Percentiles rank a stretch among this genome's conserved stretches.
These are phyloP conservation scores for Sebastes melanostomus DNA, from an alignment of 2,797 vertebrate genomes.

Conservation along the genomic window DNA sequence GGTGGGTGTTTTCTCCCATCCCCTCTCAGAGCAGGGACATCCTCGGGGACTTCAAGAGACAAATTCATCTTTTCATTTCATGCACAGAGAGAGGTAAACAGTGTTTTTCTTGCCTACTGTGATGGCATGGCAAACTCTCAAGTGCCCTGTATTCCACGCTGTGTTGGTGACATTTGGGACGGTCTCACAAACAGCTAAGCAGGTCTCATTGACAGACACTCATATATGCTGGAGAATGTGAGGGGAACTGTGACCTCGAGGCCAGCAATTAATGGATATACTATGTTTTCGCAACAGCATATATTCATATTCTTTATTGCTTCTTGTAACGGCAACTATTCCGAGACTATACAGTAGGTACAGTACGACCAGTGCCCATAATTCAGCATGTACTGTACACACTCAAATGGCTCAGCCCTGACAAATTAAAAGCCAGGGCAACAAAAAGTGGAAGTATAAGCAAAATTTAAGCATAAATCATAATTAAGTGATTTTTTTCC, in stretches of 20 bases:
- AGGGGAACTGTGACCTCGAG: background rate
- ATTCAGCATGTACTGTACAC: background rate
- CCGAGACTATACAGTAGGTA: background rate
- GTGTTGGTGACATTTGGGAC: slow-evolving; percentile 53
- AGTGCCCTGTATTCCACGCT: slow-evolving; percentile 29
- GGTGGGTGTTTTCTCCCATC: background rate
- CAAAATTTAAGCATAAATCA: background rate
- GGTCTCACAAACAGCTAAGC: slow-evolving; percentile 36
- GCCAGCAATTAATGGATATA: background rate
- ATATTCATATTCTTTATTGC: background rate
- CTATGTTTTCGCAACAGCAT: background rate
- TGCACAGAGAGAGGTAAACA: slow-evolving; percentile 55
- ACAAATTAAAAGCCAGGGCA: background rate
- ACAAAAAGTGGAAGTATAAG: background rate
- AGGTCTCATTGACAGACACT: slow-evolving; percentile 3
- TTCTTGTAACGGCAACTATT: background rate
- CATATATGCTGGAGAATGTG: slow-evolving; percentile 19
- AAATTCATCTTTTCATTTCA: slow-evolving; percentile 69
- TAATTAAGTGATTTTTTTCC: background rate
- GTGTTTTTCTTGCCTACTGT: slow-evolving; percentile 39
- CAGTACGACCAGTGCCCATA: background rate
- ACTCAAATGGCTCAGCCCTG: background rate
- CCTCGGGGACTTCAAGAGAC: slow-evolving; percentile 33
- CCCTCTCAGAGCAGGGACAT: slow-evolving; percentile 1
- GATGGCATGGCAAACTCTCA: slow-evolving; percentile 41